Evolutionary conservation across 92 coral and sea anemone genomes (phyloP), one percentile per base, ranked within the genome.

Genomic region (Micromussa lordhowensis): DNA sequence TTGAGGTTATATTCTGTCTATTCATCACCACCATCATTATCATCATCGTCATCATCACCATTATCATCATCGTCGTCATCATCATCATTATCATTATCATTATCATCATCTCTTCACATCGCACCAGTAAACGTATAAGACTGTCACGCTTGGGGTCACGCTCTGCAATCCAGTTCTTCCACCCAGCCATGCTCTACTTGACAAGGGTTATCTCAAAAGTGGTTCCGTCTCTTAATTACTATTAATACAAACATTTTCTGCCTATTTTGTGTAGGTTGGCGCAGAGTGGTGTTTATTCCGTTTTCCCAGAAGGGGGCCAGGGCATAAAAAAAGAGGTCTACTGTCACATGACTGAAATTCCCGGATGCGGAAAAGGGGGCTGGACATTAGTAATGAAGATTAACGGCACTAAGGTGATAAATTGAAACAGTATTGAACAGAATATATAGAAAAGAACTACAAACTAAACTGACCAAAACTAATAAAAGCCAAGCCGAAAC

Each of bases 371-470:
- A 29, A 77, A 71, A 40, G 77, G 86, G n/a, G 86, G 86, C 66
- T 82, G 86, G 86, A 82, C 86, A 29, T 61, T 82, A 51, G 86
- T 66, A 19, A 68, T 82, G 63, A 82, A 82, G 77, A 82, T 82
- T 17, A 68, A 82, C 21, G 86, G 86, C 36, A n/a, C 49, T 19
- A 68, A 82, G 86, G 86, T 82, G 66, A 58, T 9, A 32, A 31
- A 34, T 1, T 16, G 6, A 24, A 6, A 10, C 16, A 30, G 4
- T 6, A 26, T 13, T 4, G 15, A 69, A 30, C 28, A 69, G 0
- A 68, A 26, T 6, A 2, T n/a, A 30, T 4, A 69, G 8, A 13
- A 69, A 32, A 69, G 21, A 69, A 68, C 15, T 5, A 68, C 1
- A 28, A 21, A 68, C 26, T 0, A 68, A 28, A 22, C 5, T 0